phyloP scores from a whole-genome alignment of 2,113 vertebrate genomes.

The Rhinolophus sinicus region DNA sequence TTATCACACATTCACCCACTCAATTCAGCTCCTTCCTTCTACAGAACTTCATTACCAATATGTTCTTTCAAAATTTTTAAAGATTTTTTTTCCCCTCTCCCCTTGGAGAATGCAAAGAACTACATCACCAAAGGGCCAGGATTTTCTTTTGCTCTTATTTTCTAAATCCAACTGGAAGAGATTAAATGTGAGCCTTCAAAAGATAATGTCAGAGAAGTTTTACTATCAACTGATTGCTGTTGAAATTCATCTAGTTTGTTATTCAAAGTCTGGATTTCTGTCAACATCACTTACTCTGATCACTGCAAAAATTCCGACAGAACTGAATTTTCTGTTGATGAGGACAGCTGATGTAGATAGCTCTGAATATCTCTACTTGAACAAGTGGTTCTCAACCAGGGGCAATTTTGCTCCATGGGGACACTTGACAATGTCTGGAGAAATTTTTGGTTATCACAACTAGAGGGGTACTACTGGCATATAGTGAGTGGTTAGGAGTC shows the following conservation, averaged over 20 bases:
- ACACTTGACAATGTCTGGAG: not conserved
- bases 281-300: not conserved
- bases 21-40: conserved; percentile 69
- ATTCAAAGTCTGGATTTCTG: conserved; percentile 38
- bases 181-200: conserved; percentile 45
- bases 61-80: conserved; percentile 54
- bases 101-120: conserved; percentile 61
- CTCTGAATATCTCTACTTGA: not conserved
- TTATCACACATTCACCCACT: conserved; percentile 73
- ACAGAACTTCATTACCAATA: conserved; percentile 68
- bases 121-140: conserved; percentile 35
- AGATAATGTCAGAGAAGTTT: conserved; percentile 33
- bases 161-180: conserved; percentile 54
- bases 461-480: not conserved
- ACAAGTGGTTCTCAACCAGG: not conserved
- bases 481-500: not conserved
- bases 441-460: not conserved
- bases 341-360: not conserved
- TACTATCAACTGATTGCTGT: conserved; percentile 9
- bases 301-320: not conserved
- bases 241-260: conserved; percentile 42
- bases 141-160: conserved; percentile 63
- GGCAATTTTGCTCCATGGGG: not conserved
- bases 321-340: conserved; percentile 47
- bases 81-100: conserved; percentile 18